These are phyloP conservation scores for Littorina saxatilis DNA, from an alignment of 1,140 invertebrate genomes.

Conservation along the genomic window DNA sequence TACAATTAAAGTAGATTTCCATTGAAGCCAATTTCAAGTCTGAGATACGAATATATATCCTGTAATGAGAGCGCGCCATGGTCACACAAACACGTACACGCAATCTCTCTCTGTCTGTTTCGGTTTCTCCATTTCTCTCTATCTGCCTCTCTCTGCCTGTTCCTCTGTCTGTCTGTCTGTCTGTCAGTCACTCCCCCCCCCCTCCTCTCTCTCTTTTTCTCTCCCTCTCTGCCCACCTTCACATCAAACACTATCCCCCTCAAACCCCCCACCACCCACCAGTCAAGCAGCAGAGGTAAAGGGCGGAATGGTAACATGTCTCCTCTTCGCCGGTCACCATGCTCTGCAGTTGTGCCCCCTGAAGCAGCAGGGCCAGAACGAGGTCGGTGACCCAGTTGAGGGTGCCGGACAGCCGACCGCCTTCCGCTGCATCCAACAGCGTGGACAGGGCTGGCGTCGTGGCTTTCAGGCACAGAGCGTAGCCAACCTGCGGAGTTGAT, in stretches of 20 bases:
- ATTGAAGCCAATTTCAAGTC: no score
- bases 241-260: neutral
- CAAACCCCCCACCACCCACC: neutral
- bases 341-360: neutral
- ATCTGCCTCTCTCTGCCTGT: no score
- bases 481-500: neutral
- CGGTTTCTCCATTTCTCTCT: no score
- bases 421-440: slow-evolving; percentile 11
- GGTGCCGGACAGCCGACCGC: neutral
- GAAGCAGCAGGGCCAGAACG: slow-evolving; percentile 28
- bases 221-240: neutral
- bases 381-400: slow-evolving; percentile 18
- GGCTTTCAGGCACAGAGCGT: slow-evolving; percentile 19
- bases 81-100: no score
- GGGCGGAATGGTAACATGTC: slow-evolving; percentile 21
- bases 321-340: slow-evolving; percentile 21
- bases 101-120: no score
- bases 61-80: no score
- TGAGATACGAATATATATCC: no score
- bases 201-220: no score
- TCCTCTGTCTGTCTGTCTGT: no score
- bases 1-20: no score
- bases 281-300: slow-evolving; percentile 19
- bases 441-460: neutral
- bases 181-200: no score